Conservation (phyloP, 2,888 invertebrate genomes). For the Polymixis flavicincta region DNA sequence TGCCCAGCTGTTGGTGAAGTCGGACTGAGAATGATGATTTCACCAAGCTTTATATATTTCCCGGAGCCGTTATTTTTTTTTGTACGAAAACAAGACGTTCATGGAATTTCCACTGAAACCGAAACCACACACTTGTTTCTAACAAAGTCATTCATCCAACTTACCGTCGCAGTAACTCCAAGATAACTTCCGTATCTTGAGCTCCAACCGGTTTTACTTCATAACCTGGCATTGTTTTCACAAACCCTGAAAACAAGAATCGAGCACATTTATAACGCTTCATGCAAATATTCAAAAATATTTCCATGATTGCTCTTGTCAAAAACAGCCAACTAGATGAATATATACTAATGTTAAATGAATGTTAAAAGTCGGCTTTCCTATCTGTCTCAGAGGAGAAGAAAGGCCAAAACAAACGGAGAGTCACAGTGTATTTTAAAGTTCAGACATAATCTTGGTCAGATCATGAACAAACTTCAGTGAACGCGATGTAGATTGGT, state of each 20-base stretch:
- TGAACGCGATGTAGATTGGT: too few relatives aligned
- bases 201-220: conserved; percentile 82
- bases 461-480: too few relatives aligned
- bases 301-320: conserved; percentile 3
- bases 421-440: too few relatives aligned
- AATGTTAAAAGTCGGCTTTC: too few relatives aligned
- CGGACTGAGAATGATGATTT: too few relatives aligned
- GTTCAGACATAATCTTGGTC: too few relatives aligned
- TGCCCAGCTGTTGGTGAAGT: too few relatives aligned
- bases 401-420: too few relatives aligned
- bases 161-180: conserved; percentile 90
- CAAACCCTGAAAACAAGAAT: conserved; percentile 25
- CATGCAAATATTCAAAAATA: background rate
- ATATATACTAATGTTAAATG: too few relatives aligned
- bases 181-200: conserved; percentile 88
- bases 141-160: conserved; percentile 70
- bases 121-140: background rate
- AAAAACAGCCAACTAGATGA: conserved; percentile 28
- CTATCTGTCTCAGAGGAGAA: too few relatives aligned
- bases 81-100: background rate
- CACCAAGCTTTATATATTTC: background rate
- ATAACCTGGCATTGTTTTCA: conserved; percentile 68
- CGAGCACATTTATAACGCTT: background rate
- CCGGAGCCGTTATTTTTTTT: background rate
- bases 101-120: background rate